A percentile compares a stretch with the other conserved stretches of the same genome.
phyloP scores from a whole-genome alignment of 2,888 invertebrate genomes.

The Cephus pulcher region DNA sequence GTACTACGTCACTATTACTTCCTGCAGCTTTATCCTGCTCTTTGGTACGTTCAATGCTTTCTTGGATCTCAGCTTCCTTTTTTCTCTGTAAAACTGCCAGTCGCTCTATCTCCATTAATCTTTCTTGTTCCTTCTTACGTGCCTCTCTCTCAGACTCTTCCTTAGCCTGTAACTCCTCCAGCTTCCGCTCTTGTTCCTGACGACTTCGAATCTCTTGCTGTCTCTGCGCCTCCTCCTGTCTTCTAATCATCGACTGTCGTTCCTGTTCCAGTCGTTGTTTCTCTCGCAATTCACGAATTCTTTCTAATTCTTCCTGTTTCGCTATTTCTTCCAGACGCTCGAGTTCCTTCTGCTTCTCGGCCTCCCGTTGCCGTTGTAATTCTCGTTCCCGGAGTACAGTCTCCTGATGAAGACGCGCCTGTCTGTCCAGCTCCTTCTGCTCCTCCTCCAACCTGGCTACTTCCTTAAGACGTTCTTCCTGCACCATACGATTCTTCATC shows the following conservation, averaged over 20 bases:
- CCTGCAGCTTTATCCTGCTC: conserved; percentile 35
- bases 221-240: conserved; percentile 38
- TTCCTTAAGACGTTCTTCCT: conserved; percentile 56
- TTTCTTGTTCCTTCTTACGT: conserved; percentile 36
- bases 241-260: conserved; percentile 8
- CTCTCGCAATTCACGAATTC: conserved; percentile 51
- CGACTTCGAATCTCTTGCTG: conserved; percentile 38
- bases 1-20: conserved; percentile 26
- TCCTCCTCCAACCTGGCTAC: conserved; percentile 52
- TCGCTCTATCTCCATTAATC: conserved; percentile 43
- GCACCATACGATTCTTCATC: conserved; percentile 49
- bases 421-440: conserved; percentile 53
- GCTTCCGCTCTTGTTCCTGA: conserved; percentile 3
- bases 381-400: conserved; percentile 51
- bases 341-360: conserved; percentile 55
- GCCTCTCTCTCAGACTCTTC: conserved; percentile 42
- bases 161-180: conserved; percentile 26
- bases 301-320: conserved; percentile 53
- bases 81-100: conserved; percentile 39
- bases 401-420: conserved; percentile 47
- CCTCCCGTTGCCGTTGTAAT: conserved; percentile 49
- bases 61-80: conserved; percentile 34
- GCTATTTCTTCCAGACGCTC: conserved; percentile 54
- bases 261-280: conserved; percentile 51
- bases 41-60: conserved; percentile 35